Evolutionary conservation across 2,113 vertebrate genomes (phyloP).

Genomic region (Ranitomeya imitator): DNA sequence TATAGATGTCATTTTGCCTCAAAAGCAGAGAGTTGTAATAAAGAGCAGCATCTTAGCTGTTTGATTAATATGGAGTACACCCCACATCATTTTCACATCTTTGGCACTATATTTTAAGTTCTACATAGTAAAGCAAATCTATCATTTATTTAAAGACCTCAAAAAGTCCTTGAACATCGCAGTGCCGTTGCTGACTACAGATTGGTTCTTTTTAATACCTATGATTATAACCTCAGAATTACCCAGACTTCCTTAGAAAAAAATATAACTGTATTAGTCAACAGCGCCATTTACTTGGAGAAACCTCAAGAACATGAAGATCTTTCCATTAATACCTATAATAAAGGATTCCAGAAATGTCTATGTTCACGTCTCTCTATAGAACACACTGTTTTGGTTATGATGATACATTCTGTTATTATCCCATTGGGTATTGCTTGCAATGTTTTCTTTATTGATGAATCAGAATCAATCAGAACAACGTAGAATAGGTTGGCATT

Average conservation of each 20-base stretch:
- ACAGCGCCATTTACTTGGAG: neutral
- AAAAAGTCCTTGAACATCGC: neutral
- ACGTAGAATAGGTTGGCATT: neutral
- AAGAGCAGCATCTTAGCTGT: neutral
- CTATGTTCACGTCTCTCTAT: neutral
- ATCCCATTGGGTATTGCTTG: neutral
- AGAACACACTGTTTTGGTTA: neutral
- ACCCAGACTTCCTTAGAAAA: neutral
- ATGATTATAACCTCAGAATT: neutral
- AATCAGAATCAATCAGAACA: neutral
- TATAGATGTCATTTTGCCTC: too few relatives aligned
- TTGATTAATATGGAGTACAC: neutral
- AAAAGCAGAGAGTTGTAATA: too few relatives aligned
- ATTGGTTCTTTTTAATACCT: slow-evolving; percentile 8
- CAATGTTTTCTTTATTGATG: neutral
- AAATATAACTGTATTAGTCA: neutral
- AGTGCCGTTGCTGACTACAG: neutral
- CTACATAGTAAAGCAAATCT: neutral
- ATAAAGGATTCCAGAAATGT: neutral
- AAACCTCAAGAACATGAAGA: neutral
- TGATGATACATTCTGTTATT: neutral
- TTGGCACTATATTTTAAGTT: neutral
- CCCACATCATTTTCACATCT: neutral
- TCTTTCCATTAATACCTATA: neutral
- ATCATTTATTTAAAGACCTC: neutral